A percentile compares a stretch with the other conserved stretches of the same genome.
Conservation (phyloP, 2,113 vertebrate species). For the Chauna torquata region DNA sequence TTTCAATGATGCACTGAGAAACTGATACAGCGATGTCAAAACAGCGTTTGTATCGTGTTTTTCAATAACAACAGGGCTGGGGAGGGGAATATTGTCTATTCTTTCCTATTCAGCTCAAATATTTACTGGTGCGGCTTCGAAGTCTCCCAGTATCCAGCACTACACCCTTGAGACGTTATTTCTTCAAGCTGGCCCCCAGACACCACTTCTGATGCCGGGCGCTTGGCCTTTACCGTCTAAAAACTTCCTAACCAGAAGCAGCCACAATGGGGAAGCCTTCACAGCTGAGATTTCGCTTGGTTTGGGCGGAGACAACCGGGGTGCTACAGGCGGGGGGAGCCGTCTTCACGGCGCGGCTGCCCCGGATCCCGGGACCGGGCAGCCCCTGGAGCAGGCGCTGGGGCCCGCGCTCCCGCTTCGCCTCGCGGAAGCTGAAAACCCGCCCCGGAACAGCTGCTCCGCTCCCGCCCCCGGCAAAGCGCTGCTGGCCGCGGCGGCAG, state of each 20-base stretch:
- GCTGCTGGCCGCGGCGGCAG: neutral
- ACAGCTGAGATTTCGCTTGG: accelerated
- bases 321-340: too few species aligned
- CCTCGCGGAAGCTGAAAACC: neutral
- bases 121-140: accelerated
- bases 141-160: neutral
- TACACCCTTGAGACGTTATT: accelerated
- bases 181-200: neutral
- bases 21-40: neutral
- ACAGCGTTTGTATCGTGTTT: accelerated
- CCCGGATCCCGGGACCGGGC: too few species aligned
- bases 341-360: too few species aligned
- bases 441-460: too few species aligned
- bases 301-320: accelerated
- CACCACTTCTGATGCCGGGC: neutral
- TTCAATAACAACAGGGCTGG: neutral
- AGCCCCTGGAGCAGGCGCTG: too few species aligned
- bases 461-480: neutral
- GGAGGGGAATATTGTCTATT: neutral
- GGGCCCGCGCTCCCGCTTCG: too few species aligned
- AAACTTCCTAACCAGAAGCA: accelerated
- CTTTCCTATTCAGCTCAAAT: neutral
- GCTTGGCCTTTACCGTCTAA: neutral
- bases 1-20: neutral
- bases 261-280: neutral